A percentile compares a stretch with the other conserved stretches of the same genome.
Conservation (phyloP, 2,888 invertebrate genomes). For the Napeogenes sylphis region DNA sequence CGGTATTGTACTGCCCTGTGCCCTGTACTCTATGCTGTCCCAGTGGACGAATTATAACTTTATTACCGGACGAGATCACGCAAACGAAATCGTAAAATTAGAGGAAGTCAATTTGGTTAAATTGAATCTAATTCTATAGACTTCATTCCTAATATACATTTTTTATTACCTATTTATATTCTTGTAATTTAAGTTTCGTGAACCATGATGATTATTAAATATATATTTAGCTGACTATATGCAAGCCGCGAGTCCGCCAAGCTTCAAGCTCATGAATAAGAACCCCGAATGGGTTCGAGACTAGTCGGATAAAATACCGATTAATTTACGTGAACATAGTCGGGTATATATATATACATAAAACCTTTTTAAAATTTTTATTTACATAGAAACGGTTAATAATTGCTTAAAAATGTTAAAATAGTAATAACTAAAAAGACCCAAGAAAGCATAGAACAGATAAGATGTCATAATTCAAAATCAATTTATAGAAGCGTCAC, state of each 20-base stretch:
- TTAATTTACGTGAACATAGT: too few species aligned
- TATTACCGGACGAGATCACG: conserved; percentile 74
- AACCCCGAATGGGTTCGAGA: too few species aligned
- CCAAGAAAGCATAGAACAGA: conserved; percentile 27
- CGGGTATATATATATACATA: not conserved
- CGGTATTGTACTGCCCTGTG: conserved; percentile 44
- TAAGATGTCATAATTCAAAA: conserved; percentile 47
- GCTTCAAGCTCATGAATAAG: too few species aligned
- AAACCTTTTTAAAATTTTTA: not conserved
- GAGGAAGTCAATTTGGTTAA: conserved; percentile 69
- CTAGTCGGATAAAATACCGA: too few species aligned
- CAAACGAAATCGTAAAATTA: conserved; percentile 76
- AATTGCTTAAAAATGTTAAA: too few species aligned
- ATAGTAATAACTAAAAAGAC: conserved; percentile 16
- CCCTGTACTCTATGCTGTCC: conserved; percentile 36
- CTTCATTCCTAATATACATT: conserved; percentile 37
- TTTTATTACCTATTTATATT: conserved; percentile 5
- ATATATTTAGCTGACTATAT: too few species aligned
- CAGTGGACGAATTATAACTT: conserved; percentile 71
- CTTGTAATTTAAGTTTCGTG: not conserved
- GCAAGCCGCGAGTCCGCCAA: too few species aligned
- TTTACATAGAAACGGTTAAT: too few species aligned
- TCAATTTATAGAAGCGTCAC: conserved; percentile 43
- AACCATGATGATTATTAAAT: too few species aligned
- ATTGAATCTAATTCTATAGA: conserved; percentile 68